Conservation (phyloP, 2,113 vertebrate species). For the human (Homo sapiens) region GRCh38 chr22:26703001-26703500, state of each 20-base stretch:
- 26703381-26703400: neutral
- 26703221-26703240: neutral
- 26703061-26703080: neutral
- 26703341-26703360: neutral
- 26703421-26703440: neutral
- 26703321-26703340: neutral
- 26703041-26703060: neutral
- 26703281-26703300: accelerated
- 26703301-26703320: neutral
- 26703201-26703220: neutral
- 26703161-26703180: neutral
- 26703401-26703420: neutral
- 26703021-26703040: neutral
- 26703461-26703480: neutral
- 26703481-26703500: neutral
- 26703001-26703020: neutral
- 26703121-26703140: neutral
- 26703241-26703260: neutral
- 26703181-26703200: neutral
- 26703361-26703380: too few species aligned
- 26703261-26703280: neutral
- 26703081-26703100: neutral
- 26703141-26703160: neutral
- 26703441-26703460: neutral
- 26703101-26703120: neutral